phyloP scores from a whole-genome alignment of 1,140 invertebrate genomes.

The Pseudomyrmex concolor region DNA sequence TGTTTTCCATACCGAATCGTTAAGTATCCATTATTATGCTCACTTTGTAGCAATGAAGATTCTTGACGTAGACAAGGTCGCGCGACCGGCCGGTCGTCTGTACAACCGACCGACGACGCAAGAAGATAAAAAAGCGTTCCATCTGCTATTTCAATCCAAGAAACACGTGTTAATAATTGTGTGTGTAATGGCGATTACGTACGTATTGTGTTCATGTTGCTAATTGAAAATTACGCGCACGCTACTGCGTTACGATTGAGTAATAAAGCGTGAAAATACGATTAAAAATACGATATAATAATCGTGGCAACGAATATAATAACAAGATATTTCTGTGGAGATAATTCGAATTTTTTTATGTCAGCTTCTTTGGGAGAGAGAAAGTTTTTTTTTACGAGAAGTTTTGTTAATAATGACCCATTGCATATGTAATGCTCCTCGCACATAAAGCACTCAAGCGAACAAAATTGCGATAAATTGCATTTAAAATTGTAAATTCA shows the following conservation, averaged over 20 bases:
- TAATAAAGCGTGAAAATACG: constrained; percentile 36
- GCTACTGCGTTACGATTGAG: constrained; percentile 44
- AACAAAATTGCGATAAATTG: background rate
- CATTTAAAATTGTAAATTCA: constrained; percentile 28
- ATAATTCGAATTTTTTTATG: background rate
- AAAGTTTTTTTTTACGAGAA: background rate
- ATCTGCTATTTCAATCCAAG: constrained; percentile 8
- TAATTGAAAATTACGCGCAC: constrained; percentile 40
- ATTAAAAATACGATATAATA: constrained; percentile 1
- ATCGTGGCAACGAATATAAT: constrained; percentile 21
- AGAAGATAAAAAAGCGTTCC: constrained; percentile 10
- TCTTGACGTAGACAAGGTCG: constrained; percentile 47
- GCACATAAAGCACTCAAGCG: background rate
- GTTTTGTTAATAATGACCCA: background rate
- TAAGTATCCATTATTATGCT: constrained; percentile 56
- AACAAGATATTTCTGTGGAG: background rate
- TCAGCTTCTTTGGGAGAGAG: background rate
- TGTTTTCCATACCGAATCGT: constrained; percentile 62
- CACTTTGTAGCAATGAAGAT: constrained; percentile 42
- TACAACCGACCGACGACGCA: constrained; percentile 29
- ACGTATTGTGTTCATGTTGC: constrained; percentile 18
- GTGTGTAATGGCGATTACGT: constrained; percentile 14
- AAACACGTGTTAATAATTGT: constrained; percentile 34
- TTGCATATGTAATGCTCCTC: too few relatives aligned
- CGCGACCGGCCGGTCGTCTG: background rate